A percentile compares a stretch with the other conserved stretches of the same genome.
Conservation (phyloP, 2,113 vertebrate genomes). For the Oenanthe melanoleuca region DNA sequence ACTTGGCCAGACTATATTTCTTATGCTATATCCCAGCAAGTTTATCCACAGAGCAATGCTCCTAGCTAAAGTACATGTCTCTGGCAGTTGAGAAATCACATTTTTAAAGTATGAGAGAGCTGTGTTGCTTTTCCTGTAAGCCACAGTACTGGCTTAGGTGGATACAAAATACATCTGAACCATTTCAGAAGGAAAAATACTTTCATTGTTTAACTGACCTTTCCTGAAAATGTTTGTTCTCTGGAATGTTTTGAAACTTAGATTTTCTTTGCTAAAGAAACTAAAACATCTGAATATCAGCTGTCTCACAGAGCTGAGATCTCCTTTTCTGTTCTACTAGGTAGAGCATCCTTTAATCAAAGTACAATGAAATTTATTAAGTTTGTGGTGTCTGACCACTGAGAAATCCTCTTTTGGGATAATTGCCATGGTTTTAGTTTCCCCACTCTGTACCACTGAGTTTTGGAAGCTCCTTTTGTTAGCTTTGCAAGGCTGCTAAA, state of each 20-base stretch:
- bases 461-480: not conserved
- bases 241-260: not conserved
- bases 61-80: not conserved
- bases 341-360: not conserved
- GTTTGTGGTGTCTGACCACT: not conserved
- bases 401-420: not conserved
- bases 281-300: not conserved
- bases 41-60: not conserved
- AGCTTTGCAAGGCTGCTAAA: not conserved
- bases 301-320: not conserved
- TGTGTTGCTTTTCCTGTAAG: not conserved
- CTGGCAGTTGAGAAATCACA: not conserved
- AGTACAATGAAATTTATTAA: not conserved
- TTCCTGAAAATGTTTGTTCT: not conserved
- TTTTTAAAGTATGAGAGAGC: constrained; percentile 5
- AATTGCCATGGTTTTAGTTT: not conserved
- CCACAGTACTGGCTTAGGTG: not conserved
- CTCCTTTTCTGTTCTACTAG: not conserved
- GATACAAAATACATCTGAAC: not conserved
- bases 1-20: not conserved
- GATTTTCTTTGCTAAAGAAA: not conserved
- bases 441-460: not conserved
- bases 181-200: not conserved
- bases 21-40: not conserved
- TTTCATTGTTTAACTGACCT: not conserved